Percentiles rank a stretch among this genome's conserved stretches.
phyloP scores from a whole-genome alignment of 2,113 vertebrate genomes.

The Cyphomyrus plagiostoma region DNA sequence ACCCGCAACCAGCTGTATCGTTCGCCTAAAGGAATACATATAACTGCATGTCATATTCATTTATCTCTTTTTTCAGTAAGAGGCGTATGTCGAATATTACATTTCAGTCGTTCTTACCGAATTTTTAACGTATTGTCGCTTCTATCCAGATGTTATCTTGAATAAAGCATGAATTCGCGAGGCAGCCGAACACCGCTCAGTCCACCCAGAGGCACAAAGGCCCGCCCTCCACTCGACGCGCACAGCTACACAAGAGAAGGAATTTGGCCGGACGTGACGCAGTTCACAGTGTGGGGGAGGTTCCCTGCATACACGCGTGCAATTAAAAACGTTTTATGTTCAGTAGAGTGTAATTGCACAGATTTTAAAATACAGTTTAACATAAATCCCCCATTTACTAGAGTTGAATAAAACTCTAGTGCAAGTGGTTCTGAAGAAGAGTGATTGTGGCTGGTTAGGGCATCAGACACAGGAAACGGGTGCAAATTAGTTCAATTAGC shows the following conservation, averaged over 20 bases:
- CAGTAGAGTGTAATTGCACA: neutral
- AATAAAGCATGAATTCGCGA: constrained; percentile 14
- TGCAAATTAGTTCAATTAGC: neutral
- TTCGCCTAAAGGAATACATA: constrained; percentile 12
- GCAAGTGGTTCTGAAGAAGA: neutral
- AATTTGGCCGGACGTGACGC: constrained; percentile 19
- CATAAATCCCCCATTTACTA: neutral
- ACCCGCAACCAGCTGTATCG: neutral
- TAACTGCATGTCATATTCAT: neutral
- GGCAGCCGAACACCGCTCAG: neutral
- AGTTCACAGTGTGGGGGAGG: neutral
- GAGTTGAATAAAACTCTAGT: neutral
- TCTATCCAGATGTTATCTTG: constrained; percentile 22
- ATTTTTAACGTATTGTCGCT: constrained; percentile 2
- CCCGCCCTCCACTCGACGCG: neutral
- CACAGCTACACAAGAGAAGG: neutral
- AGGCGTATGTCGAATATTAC: no score
- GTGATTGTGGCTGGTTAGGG: neutral
- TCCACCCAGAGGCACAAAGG: neutral
- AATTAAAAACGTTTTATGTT: neutral
- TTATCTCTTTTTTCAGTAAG: neutral
- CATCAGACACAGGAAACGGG: neutral
- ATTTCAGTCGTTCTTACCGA: constrained; percentile 11
- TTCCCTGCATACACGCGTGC: neutral
- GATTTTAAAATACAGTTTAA: neutral